A percentile compares a stretch with the other conserved stretches of the same genome.
Evolutionary conservation across 2,797 vertebrate species (phyloP).

Genomic region (Cercopithecus diana): DNA sequence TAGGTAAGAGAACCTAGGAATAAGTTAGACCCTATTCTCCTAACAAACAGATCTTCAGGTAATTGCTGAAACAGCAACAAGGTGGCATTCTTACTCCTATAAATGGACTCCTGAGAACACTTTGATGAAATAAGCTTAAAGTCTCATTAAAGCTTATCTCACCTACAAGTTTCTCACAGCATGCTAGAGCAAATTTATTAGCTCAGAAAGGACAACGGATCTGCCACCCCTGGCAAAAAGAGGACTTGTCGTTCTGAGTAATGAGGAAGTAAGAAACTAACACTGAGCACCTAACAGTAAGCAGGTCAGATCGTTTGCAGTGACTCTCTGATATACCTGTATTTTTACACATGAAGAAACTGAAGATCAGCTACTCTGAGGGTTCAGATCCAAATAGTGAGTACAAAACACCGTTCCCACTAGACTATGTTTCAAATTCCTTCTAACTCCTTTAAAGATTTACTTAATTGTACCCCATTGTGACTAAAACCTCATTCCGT

Average conservation of each 20-base stretch:
- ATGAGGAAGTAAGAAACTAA: background rate
- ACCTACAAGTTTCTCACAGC: background rate
- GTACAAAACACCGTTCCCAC: background rate
- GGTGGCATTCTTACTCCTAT: background rate
- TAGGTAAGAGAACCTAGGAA: background rate
- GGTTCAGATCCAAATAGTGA: background rate
- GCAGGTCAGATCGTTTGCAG: background rate
- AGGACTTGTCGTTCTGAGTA: background rate
- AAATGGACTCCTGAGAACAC: background rate
- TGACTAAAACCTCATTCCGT: background rate
- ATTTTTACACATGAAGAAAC: constrained; percentile 1
- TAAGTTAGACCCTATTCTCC: background rate
- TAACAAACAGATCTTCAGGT: background rate
- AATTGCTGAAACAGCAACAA: background rate
- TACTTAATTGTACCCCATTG: background rate
- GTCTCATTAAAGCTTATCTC: background rate
- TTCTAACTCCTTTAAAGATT: background rate
- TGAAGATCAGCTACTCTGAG: background rate
- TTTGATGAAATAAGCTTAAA: background rate
- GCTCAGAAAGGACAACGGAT: background rate
- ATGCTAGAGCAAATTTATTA: background rate
- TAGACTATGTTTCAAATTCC: background rate
- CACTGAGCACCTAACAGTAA: background rate
- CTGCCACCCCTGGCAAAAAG: background rate
- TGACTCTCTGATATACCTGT: background rate